A percentile compares a stretch with the other conserved stretches of the same genome.
Evolutionary conservation across 2,113 vertebrate species (phyloP).

Genomic region (Plotosus lineatus): DNA sequence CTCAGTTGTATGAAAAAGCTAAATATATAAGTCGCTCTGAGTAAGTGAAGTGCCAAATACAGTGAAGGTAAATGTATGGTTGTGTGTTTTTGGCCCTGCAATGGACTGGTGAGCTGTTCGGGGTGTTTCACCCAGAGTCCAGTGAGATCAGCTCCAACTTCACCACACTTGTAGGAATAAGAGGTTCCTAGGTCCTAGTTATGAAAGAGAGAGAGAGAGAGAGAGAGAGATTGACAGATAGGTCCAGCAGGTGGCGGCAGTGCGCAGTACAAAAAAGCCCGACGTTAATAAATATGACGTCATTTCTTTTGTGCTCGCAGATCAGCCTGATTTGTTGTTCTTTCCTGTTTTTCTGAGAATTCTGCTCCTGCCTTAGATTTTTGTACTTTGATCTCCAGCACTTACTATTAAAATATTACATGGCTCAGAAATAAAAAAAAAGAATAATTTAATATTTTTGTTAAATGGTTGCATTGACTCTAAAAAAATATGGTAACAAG

Average conservation of each 20-base stretch:
- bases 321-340: not conserved
- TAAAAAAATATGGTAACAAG: not conserved
- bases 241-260: conserved; percentile 8
- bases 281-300: not conserved
- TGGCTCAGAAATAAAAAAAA: not conserved
- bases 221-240: not conserved
- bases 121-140: no score
- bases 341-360: not conserved
- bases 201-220: not conserved
- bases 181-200: not conserved
- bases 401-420: not conserved
- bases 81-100: no score
- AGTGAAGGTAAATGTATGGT: no score
- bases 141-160: no score
- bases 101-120: no score
- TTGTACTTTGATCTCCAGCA: not conserved
- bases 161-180: no score
- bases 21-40: no score
- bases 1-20: no score
- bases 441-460: not conserved
- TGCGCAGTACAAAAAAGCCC: not conserved
- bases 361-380: not conserved
- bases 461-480: no score
- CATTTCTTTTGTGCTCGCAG: not conserved
- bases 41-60: no score